Conservation (phyloP, 2,797 vertebrate species). For the Crax fasciolata region DNA sequence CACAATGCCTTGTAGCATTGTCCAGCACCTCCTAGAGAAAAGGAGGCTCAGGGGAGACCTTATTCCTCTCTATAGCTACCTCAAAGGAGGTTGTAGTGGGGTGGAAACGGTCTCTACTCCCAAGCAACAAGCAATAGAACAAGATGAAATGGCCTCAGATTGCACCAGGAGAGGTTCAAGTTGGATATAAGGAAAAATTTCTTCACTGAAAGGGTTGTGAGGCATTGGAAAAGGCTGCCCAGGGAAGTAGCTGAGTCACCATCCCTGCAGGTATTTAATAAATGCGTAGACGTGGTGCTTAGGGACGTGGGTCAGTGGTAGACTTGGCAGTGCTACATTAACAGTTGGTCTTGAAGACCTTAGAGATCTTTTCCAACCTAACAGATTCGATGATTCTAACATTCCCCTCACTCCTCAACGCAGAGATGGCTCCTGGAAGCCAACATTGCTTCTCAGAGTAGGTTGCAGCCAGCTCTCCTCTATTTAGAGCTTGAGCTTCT, state of each 20-base stretch:
- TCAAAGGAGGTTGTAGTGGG: background rate
- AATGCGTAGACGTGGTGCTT: background rate
- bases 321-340: background rate
- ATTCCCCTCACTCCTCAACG: background rate
- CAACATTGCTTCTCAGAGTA: background rate
- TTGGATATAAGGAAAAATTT: background rate
- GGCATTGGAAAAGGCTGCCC: background rate
- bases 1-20: background rate
- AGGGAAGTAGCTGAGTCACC: background rate
- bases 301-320: background rate
- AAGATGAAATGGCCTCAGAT: background rate
- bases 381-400: background rate
- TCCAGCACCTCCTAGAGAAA: background rate
- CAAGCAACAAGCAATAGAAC: background rate
- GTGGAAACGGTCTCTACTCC: background rate
- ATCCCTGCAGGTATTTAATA: background rate
- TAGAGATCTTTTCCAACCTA: background rate
- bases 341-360: background rate
- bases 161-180: background rate
- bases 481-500: background rate
- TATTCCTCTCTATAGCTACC: background rate
- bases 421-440: background rate
- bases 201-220: background rate
- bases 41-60: background rate
- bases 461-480: background rate